Conservation (phyloP, 2,797 vertebrate species). For the Cossypha niveicapilla region DNA sequence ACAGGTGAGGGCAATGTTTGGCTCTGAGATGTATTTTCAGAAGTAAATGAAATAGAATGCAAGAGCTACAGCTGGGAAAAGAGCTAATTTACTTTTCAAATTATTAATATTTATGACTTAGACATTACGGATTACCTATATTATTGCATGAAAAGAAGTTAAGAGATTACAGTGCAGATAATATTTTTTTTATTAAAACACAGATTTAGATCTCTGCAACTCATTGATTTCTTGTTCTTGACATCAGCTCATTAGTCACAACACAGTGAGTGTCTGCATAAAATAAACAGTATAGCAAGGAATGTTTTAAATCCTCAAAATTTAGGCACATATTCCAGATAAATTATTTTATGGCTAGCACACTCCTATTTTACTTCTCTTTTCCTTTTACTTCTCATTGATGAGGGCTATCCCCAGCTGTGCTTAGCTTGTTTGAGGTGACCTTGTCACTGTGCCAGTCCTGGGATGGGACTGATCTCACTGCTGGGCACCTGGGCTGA, state of each 20-base stretch:
- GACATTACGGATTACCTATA: neutral
- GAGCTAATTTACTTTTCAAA: neutral
- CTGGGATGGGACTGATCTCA: rapidly evolving
- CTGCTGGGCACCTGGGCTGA: neutral
- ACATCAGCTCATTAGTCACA: neutral
- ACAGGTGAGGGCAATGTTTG: neutral
- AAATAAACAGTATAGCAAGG: neutral
- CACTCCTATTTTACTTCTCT: neutral
- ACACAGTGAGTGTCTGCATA: neutral
- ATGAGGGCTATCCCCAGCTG: neutral
- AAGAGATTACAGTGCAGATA: neutral
- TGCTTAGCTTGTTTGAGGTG: neutral
- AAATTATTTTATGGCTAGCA: neutral
- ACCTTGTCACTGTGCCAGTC: rapidly evolving
- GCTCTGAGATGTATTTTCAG: neutral
- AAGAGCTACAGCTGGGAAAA: neutral
- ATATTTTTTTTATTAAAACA: neutral
- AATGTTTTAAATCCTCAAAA: neutral
- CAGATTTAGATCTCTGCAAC: constrained; percentile 8
- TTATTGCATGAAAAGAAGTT: neutral
- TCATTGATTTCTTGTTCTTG: constrained; percentile 34
- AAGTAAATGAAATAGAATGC: neutral
- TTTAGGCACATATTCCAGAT: neutral
- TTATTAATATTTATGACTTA: neutral
- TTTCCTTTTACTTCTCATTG: neutral